Evolutionary conservation across 2,888 invertebrate species (phyloP).

Genomic region (Hirtodrosophila trivittata): DNA sequence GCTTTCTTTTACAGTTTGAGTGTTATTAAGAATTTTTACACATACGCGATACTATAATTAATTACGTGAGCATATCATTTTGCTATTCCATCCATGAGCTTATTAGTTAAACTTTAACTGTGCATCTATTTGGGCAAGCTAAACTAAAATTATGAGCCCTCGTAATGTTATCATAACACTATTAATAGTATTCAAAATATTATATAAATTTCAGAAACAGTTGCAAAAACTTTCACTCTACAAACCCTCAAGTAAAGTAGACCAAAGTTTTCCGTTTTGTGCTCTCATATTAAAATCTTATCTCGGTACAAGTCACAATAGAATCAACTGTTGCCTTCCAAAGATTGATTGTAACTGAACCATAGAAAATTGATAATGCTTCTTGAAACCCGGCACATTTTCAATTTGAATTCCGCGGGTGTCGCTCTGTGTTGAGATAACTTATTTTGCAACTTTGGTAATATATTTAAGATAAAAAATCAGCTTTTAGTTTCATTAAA

Average conservation of each 20-base stretch:
- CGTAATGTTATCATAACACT: too few relatives aligned
- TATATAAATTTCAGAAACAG: background rate
- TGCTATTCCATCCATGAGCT: too few relatives aligned
- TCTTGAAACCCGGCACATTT: background rate
- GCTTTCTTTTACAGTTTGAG: too few relatives aligned
- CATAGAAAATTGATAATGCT: conserved; percentile 24
- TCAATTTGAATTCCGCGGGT: conserved; percentile 1
- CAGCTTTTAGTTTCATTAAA: too few relatives aligned
- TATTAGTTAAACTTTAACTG: too few relatives aligned
- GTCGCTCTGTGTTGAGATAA: background rate
- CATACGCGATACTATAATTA: too few relatives aligned
- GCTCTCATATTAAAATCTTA: conserved; percentile 42
- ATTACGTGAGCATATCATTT: too few relatives aligned
- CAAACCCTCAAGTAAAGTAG: conserved; percentile 56
- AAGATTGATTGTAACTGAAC: conserved; percentile 47
- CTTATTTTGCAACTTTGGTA: too few relatives aligned
- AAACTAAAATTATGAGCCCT: too few relatives aligned
- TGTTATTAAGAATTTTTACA: too few relatives aligned
- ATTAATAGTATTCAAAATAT: background rate
- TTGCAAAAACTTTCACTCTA: conserved; percentile 6
- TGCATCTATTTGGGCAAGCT: too few relatives aligned
- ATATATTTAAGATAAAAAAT: too few relatives aligned
- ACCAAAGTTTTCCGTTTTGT: conserved; percentile 68
- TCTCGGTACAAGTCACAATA: conserved; percentile 16
- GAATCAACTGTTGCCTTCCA: conserved; percentile 19